phyloP scores from a whole-genome alignment of 2,888 invertebrate genomes.

The Neuroscelio doddi region DNA sequence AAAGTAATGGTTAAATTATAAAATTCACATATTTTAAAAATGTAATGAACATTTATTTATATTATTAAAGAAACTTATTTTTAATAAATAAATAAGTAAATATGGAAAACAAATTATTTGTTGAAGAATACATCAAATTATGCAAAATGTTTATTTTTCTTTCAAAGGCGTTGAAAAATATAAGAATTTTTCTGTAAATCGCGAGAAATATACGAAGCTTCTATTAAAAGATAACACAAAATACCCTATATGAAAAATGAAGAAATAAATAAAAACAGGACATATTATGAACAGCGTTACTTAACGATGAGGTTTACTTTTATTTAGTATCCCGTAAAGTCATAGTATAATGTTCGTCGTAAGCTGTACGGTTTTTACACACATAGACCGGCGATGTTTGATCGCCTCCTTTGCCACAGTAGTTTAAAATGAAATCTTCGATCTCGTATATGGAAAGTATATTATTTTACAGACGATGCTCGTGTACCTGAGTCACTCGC shows the following conservation, averaged over 20 bases:
- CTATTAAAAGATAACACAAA: too few species aligned
- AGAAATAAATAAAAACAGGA: slow-evolving; percentile 27
- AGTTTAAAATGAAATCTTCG: slow-evolving; percentile 59
- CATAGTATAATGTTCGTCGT: slow-evolving; percentile 71
- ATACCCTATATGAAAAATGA: slow-evolving; percentile 34
- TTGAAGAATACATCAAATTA: too few species aligned
- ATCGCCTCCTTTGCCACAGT: slow-evolving; percentile 62
- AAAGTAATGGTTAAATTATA: too few species aligned
- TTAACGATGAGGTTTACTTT: slow-evolving; percentile 71
- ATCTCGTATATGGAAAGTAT: slow-evolving; percentile 36
- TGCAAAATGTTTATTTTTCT: too few species aligned
- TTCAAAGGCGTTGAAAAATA: too few species aligned
- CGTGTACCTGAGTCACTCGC: slow-evolving; percentile 15
- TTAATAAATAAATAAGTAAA: too few species aligned
- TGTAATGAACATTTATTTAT: too few species aligned
- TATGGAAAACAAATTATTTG: too few species aligned
- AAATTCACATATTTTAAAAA: too few species aligned
- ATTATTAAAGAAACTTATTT: too few species aligned
- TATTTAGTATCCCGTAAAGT: slow-evolving; percentile 72
- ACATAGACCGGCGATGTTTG: slow-evolving; percentile 67
- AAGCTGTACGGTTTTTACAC: slow-evolving; percentile 71
- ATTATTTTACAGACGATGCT: slow-evolving; percentile 28
- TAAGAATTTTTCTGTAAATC: too few species aligned
- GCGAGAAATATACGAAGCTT: too few species aligned
- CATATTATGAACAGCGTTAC: slow-evolving; percentile 35